Conservation (phyloP, 2,888 invertebrate species). For the Ormyrus thymus region DNA sequence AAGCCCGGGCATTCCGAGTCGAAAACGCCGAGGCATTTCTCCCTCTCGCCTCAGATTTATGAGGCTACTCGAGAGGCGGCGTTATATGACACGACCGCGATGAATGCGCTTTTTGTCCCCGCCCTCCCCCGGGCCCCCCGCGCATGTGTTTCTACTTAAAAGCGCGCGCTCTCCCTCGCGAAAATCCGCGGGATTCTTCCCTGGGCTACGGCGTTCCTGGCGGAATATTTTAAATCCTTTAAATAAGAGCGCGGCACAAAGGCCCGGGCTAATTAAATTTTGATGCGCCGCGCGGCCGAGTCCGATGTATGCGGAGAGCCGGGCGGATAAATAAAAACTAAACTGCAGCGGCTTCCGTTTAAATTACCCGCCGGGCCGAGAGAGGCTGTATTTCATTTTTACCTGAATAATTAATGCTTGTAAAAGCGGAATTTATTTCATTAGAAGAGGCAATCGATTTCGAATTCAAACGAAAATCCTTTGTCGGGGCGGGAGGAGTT, state of each 20-base stretch:
- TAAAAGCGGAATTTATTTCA: too few relatives aligned
- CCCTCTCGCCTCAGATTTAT: constrained; percentile 55
- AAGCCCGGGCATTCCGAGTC: constrained; percentile 59
- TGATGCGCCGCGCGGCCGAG: neutral
- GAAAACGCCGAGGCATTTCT: constrained; percentile 46
- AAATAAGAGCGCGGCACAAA: constrained; percentile 9
- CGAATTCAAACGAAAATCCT: too few relatives aligned
- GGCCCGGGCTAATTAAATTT: constrained; percentile 8
- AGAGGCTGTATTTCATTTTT: too few relatives aligned
- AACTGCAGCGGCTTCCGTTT: too few relatives aligned
- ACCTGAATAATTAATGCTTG: too few relatives aligned
- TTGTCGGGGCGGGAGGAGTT: too few relatives aligned
- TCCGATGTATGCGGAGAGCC: too few relatives aligned
- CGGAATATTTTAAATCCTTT: constrained; percentile 12
- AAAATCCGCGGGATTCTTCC: constrained; percentile 25
- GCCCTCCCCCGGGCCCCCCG: neutral
- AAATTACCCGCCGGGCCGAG: too few relatives aligned
- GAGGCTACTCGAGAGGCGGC: constrained; percentile 53
- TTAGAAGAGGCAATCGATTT: too few relatives aligned
- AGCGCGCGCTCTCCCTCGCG: neutral
- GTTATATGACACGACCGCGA: constrained; percentile 47
- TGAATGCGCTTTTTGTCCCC: constrained; percentile 58
- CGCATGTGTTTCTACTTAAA: constrained; percentile 52
- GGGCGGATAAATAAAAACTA: too few relatives aligned
- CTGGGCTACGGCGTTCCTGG: neutral